Evolutionary conservation across 1,140 invertebrate species (phyloP), one percentile per base, ranked within the genome.

Genomic region (Galleria mellonella): DNA sequence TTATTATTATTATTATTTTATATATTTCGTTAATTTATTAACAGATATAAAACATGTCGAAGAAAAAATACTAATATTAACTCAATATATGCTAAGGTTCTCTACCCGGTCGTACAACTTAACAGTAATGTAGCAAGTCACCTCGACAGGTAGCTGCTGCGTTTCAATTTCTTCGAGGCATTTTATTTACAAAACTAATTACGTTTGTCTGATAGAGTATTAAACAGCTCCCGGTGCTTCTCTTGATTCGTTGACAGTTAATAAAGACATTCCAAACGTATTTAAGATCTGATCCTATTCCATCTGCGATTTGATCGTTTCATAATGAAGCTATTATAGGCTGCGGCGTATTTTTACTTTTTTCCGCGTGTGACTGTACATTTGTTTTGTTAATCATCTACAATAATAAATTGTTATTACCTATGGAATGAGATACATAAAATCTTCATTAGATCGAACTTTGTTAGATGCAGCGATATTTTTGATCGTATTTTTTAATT

Each of bases 161-260:
- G 78, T 83, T 84, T 83, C 78, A 84, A 83, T 84, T 77, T 81
- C 74, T 75, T 60, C 51, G 61, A 74, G 73, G 76, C 76, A 83
- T 82, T 84, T 83, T 82, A 84, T 84, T 82, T 84, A 84, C 74
- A 84, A 83, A 84, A 84, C 72, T 84, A 84, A 84, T 84, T 83
- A 84, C 69, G 74, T 83, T 81, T 82, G 73, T 74, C 71, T 79
- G 81, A 84, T 83, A 57, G 72, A 46, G 57, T 84, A 75, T 83
- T 72, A 78, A 75, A 73, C 65, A 75, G 67, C 71, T 73, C 67
- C 64, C 65, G 72, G 51, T 42, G 66, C 56, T 61, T 57, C 65
- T 51, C 59, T 72, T 82, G 67, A 81, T 82, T 79, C 60, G 63
- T 55, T 77, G 76, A 77, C 76, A 83, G 81, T 77, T 83, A 84